phyloP scores from a whole-genome alignment of 2,888 invertebrate genomes.

The Ennomos quercinarius region DNA sequence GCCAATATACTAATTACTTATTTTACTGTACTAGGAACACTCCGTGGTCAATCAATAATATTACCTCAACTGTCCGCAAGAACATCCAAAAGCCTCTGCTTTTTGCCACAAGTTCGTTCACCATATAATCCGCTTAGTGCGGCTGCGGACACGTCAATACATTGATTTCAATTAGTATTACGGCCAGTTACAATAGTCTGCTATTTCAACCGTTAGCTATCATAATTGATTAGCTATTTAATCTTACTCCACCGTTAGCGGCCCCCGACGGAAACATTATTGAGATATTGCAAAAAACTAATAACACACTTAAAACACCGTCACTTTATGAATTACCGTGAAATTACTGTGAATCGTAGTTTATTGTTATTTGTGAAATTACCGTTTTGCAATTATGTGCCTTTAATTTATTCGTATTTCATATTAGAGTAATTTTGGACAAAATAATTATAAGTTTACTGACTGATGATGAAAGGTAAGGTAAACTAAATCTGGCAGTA shows the following conservation, averaged over 20 bases:
- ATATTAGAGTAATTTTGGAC: too few relatives aligned
- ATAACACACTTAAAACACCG: constrained; percentile 10
- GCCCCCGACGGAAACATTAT: constrained; percentile 6
- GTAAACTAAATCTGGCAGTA: too few relatives aligned
- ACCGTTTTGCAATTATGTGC: too few relatives aligned
- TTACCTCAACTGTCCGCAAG: background rate
- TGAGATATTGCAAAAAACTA: constrained; percentile 17
- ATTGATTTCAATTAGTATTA: constrained; percentile 35
- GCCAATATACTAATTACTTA: too few relatives aligned
- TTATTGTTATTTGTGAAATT: too few relatives aligned
- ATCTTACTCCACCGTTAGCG: constrained; percentile 14
- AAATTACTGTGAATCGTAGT: constrained; percentile 8
- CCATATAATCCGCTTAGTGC: constrained; percentile 50
- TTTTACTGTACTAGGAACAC: too few relatives aligned
- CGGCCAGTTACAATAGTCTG: constrained; percentile 29
- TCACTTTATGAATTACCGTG: background rate
- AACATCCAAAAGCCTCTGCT: constrained; percentile 49
- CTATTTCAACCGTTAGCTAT: constrained; percentile 29
- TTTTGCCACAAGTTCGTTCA: constrained; percentile 49
- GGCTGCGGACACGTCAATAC: constrained; percentile 34
- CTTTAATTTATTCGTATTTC: too few relatives aligned
- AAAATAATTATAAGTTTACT: too few relatives aligned
- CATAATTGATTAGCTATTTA: constrained; percentile 28
- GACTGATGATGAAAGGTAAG: too few relatives aligned
- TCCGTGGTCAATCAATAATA: too few relatives aligned